Percentiles rank a stretch among this genome's conserved stretches.
Conservation (phyloP, 2,888 invertebrate species). For the Leucoma salicis region DNA sequence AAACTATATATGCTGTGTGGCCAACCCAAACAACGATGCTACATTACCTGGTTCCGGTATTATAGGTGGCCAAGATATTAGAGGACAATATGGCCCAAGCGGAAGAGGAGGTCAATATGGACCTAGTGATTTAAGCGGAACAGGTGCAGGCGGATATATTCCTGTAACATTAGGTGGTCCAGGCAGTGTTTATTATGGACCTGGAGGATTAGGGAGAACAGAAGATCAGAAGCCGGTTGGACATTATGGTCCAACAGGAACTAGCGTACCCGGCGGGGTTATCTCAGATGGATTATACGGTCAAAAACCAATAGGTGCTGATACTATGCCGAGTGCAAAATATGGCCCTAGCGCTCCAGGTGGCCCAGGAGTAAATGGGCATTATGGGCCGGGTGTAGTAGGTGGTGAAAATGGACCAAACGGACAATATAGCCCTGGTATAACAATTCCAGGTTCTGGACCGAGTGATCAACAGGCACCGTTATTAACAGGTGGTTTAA, state of each 20-base stretch:
- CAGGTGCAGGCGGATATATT: neutral
- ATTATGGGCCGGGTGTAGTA: conserved; percentile 3
- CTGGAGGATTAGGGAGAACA: conserved; percentile 3
- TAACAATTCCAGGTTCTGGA: neutral
- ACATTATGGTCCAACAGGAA: conserved; percentile 7
- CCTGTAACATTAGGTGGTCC: neutral
- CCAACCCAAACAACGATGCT: conserved; percentile 30
- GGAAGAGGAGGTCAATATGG: conserved; percentile 10
- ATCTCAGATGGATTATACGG: neutral
- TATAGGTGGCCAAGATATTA: neutral
- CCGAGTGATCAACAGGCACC: neutral
- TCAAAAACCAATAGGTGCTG: neutral
- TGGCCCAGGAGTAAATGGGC: neutral
- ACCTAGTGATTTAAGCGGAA: conserved; percentile 4
- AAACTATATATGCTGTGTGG: conserved; percentile 47
- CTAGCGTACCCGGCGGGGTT: neutral
- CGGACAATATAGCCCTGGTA: conserved; percentile 4
- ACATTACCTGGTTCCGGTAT: neutral
- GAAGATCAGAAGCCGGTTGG: conserved; percentile 1
- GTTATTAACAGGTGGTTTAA: neutral
- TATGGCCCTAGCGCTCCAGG: conserved; percentile 6
- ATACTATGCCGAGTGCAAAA: conserved; percentile 1
- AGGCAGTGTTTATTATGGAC: conserved; percentile 10
- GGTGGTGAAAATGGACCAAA: neutral
- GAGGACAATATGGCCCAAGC: neutral